phyloP scores from a whole-genome alignment of 2,797 vertebrate species.

The Onychomys arenicola region DNA sequence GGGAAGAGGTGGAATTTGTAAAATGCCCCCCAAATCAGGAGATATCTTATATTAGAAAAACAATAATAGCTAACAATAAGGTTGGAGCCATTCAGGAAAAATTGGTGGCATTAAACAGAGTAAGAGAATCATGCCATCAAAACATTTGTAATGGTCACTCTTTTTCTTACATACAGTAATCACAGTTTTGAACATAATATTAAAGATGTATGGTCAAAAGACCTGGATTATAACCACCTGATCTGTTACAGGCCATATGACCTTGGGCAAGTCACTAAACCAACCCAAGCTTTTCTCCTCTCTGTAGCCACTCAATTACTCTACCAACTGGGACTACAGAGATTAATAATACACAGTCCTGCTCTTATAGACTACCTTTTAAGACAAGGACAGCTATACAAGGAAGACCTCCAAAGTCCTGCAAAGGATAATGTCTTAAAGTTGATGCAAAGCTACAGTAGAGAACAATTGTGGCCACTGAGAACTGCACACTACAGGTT shows the following conservation, averaged over 20 bases:
- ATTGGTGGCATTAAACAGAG: neutral
- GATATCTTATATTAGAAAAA: neutral
- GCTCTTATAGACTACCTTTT: neutral
- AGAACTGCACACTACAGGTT: neutral
- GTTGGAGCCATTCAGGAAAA: neutral
- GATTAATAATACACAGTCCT: neutral
- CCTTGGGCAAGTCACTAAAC: constrained; percentile 5
- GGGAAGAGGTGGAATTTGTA: neutral
- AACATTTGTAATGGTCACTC: neutral
- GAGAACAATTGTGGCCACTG: neutral
- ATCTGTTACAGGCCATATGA: neutral
- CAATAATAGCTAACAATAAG: neutral
- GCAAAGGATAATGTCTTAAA: neutral
- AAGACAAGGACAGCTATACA: neutral
- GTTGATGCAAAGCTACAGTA: neutral
- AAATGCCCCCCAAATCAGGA: neutral
- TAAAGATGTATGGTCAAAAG: constrained; percentile 19
- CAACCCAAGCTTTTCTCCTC: constrained; percentile 7
- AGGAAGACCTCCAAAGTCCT: neutral
- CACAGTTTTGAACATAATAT: neutral
- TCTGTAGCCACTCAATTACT: constrained; percentile 40
- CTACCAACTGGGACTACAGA: neutral
- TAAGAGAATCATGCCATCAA: neutral
- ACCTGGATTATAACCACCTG: neutral
- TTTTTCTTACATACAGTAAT: constrained; percentile 46